Evolutionary conservation across 2,888 invertebrate genomes (phyloP).

Genomic region (Globia sparganii): DNA sequence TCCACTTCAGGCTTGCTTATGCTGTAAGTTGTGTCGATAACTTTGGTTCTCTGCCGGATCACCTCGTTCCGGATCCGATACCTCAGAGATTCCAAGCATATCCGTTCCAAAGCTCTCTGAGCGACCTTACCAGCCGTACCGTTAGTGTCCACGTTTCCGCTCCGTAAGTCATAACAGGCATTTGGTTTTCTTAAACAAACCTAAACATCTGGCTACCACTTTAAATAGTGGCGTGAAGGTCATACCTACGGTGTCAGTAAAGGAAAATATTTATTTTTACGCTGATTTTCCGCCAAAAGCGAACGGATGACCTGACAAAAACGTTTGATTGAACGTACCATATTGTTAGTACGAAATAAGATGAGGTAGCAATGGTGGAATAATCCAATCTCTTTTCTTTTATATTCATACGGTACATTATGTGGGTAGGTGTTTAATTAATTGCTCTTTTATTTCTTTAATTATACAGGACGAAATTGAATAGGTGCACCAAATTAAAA

Average conservation of each 20-base stretch:
- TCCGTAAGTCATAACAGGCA: not conserved
- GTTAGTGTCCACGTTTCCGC: no score
- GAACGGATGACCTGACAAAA: conserved; percentile 57
- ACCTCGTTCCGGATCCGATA: no score
- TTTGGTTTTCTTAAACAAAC: not conserved
- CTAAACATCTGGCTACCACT: not conserved
- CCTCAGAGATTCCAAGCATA: not conserved
- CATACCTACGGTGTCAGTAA: conserved; percentile 1
- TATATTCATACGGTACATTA: conserved; percentile 20
- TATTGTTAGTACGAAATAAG: conserved; percentile 52
- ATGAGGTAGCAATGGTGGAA: conserved; percentile 37
- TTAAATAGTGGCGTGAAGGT: not conserved
- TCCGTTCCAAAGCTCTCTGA: no score
- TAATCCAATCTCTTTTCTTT: conserved; percentile 31
- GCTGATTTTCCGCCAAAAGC: conserved; percentile 53
- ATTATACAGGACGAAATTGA: not conserved
- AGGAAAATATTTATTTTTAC: conserved; percentile 54
- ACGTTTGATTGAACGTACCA: conserved; percentile 51
- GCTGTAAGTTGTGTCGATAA: not conserved
- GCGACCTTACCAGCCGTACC: not conserved
- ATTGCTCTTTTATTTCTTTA: not conserved
- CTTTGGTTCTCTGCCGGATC: not conserved
- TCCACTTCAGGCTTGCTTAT: no score
- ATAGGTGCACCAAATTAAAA: not conserved
- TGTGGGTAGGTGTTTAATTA: conserved; percentile 23